phyloP scores from a whole-genome alignment of 2,888 invertebrate species.

The Perizoma flavofasciatum region DNA sequence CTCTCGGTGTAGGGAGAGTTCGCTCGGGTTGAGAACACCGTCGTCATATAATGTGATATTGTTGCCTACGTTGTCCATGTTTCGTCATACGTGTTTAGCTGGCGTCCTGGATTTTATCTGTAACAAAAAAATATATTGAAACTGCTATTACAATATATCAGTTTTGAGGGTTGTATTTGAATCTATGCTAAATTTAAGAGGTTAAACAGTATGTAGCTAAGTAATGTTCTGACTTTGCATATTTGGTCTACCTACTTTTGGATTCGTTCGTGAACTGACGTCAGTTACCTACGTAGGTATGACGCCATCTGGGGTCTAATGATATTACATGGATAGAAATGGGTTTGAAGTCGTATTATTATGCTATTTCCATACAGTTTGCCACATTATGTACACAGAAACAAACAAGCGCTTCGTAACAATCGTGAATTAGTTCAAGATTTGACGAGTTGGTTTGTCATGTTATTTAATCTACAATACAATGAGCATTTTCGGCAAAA shows the following conservation, averaged over 20 bases:
- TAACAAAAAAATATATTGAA: constrained; percentile 48
- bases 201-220: too few relatives aligned
- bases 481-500: constrained; percentile 13
- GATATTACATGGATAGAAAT: too few relatives aligned
- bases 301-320: too few relatives aligned
- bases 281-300: too few relatives aligned
- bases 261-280: too few relatives aligned
- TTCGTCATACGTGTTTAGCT: constrained; percentile 69
- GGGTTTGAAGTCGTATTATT: too few relatives aligned
- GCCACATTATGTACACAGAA: background rate
- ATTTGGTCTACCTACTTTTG: too few relatives aligned
- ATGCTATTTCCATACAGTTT: too few relatives aligned
- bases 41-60: constrained; percentile 76
- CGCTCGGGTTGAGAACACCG: constrained; percentile 50
- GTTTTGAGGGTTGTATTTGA: too few relatives aligned
- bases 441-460: constrained; percentile 12
- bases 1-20: constrained; percentile 53
- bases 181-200: too few relatives aligned
- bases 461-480: constrained; percentile 11
- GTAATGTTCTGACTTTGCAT: too few relatives aligned
- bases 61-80: constrained; percentile 76
- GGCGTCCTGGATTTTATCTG: constrained; percentile 50
- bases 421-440: constrained; percentile 7
- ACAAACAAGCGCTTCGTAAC: background rate
- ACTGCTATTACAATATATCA: too few relatives aligned